Evolutionary conservation across 2,888 invertebrate genomes (phyloP), one percentile per base, ranked within the genome.

Genomic region (Aplocera efformata): DNA sequence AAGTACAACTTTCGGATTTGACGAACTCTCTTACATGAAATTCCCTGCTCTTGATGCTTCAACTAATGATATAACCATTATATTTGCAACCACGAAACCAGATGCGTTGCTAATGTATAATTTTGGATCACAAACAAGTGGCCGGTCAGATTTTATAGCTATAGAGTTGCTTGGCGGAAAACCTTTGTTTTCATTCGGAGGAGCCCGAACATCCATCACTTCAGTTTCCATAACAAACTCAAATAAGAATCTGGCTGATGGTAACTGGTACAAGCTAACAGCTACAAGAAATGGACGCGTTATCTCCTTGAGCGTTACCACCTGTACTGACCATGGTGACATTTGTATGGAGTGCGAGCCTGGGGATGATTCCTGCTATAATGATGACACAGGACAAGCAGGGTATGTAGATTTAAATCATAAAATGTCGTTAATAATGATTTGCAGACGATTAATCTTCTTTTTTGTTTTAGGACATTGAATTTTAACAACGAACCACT

Each of bases 401-500:
- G 96, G 96, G 96, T 96, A 89, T 85, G 93, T 90, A 56, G 46
- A 7, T 10, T 13, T 10, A 17, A 21, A 28, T 21, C 11, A 38
- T 20, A 13, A 13, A 17, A 20, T n/a, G 21, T 6, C 6, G 20
- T 17, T 28, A 24, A 24, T 13, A 35, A 28, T 20, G 6, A 13
- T 11, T 27, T 1, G 13, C 20, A 3, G 1, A 1, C 21, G 10
- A n/a, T 1, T 26, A 24, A 2, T 17, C 20, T 29, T 2, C 49
- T 35, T 42, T 56, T 56, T 55, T 41, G 48, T 91, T 91, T 13
- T 90, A 97, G 97, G 37, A 96, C 96, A 0, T 81, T 97, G 29
- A 97, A 96, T 72, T 97, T 97, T 79, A 96, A 97, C 83, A 95
- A 95, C 58, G 94, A 96, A 63, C 94, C 94, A 0, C 80, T 98